Conservation (phyloP, 1,140 invertebrate genomes). For the Stegodyphus dumicola region DNA sequence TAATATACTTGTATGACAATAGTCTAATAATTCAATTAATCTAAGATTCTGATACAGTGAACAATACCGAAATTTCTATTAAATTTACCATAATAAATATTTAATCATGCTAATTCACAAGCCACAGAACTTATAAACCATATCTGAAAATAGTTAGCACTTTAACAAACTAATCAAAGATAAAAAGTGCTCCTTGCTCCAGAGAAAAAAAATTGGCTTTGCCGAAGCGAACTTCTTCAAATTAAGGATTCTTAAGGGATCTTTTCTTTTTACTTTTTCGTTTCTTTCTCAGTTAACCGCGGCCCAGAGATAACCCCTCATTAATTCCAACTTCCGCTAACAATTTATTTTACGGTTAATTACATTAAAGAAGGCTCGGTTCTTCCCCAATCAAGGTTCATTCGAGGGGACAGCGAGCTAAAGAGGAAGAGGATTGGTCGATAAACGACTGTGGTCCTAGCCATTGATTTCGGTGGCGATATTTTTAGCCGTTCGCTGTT, state of each 20-base stretch:
- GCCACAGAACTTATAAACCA: too few relatives aligned
- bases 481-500: constrained; percentile 17
- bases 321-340: constrained; percentile 30
- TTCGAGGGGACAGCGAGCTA: not conserved
- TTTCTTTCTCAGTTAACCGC: not conserved
- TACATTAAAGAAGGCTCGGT: constrained; percentile 2
- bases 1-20: too few relatives aligned
- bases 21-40: too few relatives aligned
- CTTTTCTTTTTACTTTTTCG: not conserved
- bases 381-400: not conserved
- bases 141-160: too few relatives aligned
- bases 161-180: too few relatives aligned
- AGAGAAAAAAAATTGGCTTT: too few relatives aligned
- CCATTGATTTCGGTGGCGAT: constrained; percentile 18
- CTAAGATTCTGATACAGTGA: too few relatives aligned
- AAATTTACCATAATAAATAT: too few relatives aligned
- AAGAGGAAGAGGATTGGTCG: too few relatives aligned
- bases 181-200: too few relatives aligned
- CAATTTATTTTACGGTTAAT: constrained; percentile 38
- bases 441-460: not conserved
- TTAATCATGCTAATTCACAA: too few relatives aligned
- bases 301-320: not conserved
- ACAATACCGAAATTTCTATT: too few relatives aligned
- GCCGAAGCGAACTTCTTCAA: not conserved
- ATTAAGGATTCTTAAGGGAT: not conserved